These are phyloP conservation scores for Trissoscelio sp. DNA, from an alignment of 2,888 invertebrate species.

Conservation along the genomic window DNA sequence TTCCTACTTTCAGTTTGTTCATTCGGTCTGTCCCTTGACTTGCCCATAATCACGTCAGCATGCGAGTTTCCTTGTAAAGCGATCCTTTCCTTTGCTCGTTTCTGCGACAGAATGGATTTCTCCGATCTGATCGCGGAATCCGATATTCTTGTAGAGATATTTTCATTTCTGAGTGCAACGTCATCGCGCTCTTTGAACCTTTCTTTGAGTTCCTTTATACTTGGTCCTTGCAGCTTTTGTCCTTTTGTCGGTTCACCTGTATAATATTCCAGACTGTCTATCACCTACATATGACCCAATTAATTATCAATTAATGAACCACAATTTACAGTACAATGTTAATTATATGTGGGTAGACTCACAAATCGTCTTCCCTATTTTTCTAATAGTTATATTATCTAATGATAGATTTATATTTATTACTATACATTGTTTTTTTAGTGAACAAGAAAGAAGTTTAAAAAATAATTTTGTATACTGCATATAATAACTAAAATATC, in stretches of 20 bases:
- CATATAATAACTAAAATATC: too few relatives aligned
- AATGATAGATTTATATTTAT: too few relatives aligned
- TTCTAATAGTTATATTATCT: too few relatives aligned
- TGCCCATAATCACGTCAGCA: constrained; percentile 39
- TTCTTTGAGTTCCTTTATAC: constrained; percentile 43
- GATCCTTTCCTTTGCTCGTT: constrained; percentile 37
- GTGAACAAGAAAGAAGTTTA: too few relatives aligned
- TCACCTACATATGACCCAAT: constrained; percentile 5
- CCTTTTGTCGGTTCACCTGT: constrained; percentile 47
- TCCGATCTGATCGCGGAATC: constrained; percentile 21
- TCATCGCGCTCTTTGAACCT: constrained; percentile 38
- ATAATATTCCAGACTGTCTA: constrained; percentile 41
- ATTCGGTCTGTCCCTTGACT: constrained; percentile 5
- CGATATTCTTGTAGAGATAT: constrained; percentile 47
- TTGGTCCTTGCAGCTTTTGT: constrained; percentile 42
- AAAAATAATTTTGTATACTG: too few relatives aligned
- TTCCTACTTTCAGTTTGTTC: constrained; percentile 24
- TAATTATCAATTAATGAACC: too few relatives aligned
- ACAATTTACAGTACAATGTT: too few relatives aligned
- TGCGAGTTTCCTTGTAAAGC: constrained; percentile 38
- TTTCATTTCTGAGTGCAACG: constrained; percentile 25
- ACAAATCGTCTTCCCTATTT: too few relatives aligned
- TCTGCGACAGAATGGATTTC: constrained; percentile 21
- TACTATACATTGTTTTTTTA: too few relatives aligned
- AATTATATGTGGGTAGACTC: too few relatives aligned